These are phyloP conservation scores for Lepidostoma basale DNA, from an alignment of 1,140 invertebrate genomes.

Conservation along the genomic window DNA sequence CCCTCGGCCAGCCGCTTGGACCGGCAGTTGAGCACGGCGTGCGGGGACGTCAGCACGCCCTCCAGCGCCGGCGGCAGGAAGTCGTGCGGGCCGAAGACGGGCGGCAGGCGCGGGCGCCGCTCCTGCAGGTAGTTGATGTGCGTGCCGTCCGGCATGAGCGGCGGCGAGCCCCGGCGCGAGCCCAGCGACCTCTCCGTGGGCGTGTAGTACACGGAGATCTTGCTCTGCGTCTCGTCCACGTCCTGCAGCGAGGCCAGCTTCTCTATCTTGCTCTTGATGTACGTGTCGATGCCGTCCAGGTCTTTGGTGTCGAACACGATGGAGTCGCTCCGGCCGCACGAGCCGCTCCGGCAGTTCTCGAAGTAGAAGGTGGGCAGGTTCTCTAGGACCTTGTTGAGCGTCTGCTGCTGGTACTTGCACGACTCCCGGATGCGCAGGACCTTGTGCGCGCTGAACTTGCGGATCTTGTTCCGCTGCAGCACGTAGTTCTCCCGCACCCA, in stretches of 20 bases:
- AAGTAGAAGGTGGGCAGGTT: conserved; percentile 92
- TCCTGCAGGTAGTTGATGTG: conserved; percentile 68
- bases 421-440: conserved; percentile 86
- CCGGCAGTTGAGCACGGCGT: conserved; percentile 27
- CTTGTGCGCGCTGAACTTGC: conserved; percentile 93
- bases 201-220: conserved; percentile 78
- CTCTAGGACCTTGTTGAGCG: conserved; percentile 91
- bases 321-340: conserved; percentile 81
- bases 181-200: conserved; percentile 69
- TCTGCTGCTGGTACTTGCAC: conserved; percentile 94
- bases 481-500: conserved; percentile 95
- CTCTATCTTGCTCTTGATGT: conserved; percentile 69
- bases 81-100: conserved; percentile 47
- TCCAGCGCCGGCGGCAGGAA: conserved; percentile 50
- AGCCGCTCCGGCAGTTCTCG: conserved; percentile 89
- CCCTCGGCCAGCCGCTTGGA: conserved; percentile 29
- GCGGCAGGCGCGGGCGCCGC: conserved; percentile 51
- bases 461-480: conserved; percentile 90
- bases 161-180: conserved; percentile 54
- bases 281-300: conserved; percentile 65
- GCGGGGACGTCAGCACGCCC: conserved; percentile 28
- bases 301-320: conserved; percentile 72
- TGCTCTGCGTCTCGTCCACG: conserved; percentile 66
- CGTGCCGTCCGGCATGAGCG: conserved; percentile 58
- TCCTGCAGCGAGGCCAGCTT: conserved; percentile 56